phyloP scores from a whole-genome alignment of 2,797 vertebrate genomes.

The Pseudochromis fuscus region DNA sequence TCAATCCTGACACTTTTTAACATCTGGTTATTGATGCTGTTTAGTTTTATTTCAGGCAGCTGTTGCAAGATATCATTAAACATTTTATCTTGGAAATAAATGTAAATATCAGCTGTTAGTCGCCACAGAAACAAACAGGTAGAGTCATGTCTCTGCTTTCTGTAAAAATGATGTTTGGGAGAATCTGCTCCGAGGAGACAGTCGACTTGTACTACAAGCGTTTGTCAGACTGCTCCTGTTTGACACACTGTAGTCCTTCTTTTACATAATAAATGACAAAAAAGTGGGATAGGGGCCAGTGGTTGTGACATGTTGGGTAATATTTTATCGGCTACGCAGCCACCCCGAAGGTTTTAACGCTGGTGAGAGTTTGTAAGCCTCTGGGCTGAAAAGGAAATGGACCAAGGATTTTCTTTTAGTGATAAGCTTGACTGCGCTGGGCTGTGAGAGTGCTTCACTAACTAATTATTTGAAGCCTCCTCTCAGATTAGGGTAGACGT shows the following conservation, averaged over 20 bases:
- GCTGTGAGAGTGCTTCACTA: conserved; percentile 71
- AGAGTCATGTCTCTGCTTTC: too few species aligned
- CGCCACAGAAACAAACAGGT: too few species aligned
- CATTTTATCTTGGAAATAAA: too few species aligned
- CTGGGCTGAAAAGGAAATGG: conserved; percentile 66
- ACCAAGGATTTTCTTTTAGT: conserved; percentile 67
- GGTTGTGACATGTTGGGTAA: conserved; percentile 53
- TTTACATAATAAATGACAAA: conserved; percentile 42
- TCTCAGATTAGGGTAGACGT: conserved; percentile 73
- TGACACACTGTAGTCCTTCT: conserved; percentile 19
- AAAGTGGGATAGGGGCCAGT: conserved; percentile 17
- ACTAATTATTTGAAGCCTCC: conserved; percentile 79
- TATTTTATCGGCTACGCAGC: conserved; percentile 52
- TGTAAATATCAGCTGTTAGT: too few species aligned
- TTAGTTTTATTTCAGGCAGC: too few species aligned
- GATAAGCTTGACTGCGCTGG: conserved; percentile 70
- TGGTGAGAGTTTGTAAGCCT: conserved; percentile 68
- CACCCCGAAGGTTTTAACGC: conserved; percentile 50
- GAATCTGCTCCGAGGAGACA: not conserved
- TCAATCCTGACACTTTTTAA: too few species aligned
- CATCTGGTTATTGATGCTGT: too few species aligned
- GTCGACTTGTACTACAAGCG: not conserved
- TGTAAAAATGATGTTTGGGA: not conserved
- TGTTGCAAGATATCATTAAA: too few species aligned
- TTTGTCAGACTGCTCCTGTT: conserved; percentile 30